These are phyloP conservation scores for Helogale parvula DNA, from an alignment of 2,113 vertebrate species.

Conservation along the genomic window DNA sequence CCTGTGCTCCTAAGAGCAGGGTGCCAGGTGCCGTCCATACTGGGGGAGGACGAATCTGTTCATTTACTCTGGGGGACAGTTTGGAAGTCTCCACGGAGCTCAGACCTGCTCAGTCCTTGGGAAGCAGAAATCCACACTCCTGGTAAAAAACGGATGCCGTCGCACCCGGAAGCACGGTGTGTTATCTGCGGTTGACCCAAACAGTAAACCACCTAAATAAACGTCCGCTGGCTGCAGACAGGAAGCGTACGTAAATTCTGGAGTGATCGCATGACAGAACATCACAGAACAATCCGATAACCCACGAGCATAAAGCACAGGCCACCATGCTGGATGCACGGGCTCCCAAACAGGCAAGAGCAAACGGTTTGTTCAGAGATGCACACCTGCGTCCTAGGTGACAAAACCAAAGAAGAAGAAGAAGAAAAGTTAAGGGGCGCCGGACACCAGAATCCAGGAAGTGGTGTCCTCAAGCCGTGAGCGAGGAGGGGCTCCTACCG, in stretches of 20 bases:
- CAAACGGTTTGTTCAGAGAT: not conserved
- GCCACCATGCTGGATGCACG: rapidly evolving
- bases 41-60: rapidly evolving
- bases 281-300: not conserved
- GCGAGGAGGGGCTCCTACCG: rapidly evolving
- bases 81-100: not conserved
- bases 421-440: not conserved
- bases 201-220: rapidly evolving
- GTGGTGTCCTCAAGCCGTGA: not conserved
- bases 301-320: not conserved
- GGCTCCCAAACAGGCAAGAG: not conserved
- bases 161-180: rapidly evolving
- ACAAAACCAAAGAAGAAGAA: not conserved
- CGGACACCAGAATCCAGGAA: not conserved
- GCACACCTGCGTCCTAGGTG: not conserved
- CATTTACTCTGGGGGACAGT: not conserved
- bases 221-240: rapidly evolving
- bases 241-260: rapidly evolving
- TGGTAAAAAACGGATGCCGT: not conserved
- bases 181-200: not conserved
- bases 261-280: rapidly evolving
- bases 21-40: rapidly evolving
- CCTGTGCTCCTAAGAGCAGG: not conserved
- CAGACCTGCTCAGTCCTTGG: rapidly evolving
- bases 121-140: not conserved